Evolutionary conservation across 2,797 vertebrate species (phyloP).

Genomic region (Danio aesculapii): DNA sequence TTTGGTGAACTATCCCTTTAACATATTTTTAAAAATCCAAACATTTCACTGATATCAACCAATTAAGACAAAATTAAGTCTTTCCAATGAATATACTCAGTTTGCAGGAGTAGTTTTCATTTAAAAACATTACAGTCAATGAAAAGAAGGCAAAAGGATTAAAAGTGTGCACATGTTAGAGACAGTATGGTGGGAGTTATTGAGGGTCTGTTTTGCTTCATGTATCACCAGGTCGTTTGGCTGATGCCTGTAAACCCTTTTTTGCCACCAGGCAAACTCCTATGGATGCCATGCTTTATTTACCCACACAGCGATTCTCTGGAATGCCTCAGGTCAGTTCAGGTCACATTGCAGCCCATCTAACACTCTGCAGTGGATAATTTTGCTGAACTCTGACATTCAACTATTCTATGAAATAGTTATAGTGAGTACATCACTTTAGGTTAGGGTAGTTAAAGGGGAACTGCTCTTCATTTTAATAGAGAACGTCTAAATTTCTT

Average conservation of each 20-base stretch:
- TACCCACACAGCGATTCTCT: conserved; percentile 71
- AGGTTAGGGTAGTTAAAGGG: not conserved
- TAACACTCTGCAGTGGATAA: conserved; percentile 64
- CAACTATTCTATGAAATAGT: conserved; percentile 10
- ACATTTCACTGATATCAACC: too few species aligned
- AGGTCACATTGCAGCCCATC: conserved; percentile 65
- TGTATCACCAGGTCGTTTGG: conserved; percentile 38
- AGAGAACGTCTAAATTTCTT: not conserved
- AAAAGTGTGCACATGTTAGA: conserved; percentile 35
- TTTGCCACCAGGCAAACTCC: conserved; percentile 36
- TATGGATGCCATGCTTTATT: conserved; percentile 70
- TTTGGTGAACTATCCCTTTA: too few species aligned
- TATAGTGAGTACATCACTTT: not conserved
- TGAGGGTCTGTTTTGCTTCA: conserved; percentile 62
- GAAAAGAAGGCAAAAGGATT: not conserved
- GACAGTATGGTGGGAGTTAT: conserved; percentile 50
- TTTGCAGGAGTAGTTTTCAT: conserved; percentile 10
- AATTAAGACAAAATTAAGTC: too few species aligned
- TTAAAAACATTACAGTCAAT: not conserved
- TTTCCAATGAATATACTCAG: conserved; percentile 3
- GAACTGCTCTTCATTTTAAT: not conserved
- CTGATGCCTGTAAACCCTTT: conserved; percentile 62
- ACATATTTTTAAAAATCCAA: too few species aligned
- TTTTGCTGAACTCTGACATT: conserved; percentile 53
- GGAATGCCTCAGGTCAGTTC: conserved; percentile 73